These are phyloP conservation scores for Drosophila anomelani DNA, from an alignment of 2,888 invertebrate genomes.

Conservation along the genomic window DNA sequence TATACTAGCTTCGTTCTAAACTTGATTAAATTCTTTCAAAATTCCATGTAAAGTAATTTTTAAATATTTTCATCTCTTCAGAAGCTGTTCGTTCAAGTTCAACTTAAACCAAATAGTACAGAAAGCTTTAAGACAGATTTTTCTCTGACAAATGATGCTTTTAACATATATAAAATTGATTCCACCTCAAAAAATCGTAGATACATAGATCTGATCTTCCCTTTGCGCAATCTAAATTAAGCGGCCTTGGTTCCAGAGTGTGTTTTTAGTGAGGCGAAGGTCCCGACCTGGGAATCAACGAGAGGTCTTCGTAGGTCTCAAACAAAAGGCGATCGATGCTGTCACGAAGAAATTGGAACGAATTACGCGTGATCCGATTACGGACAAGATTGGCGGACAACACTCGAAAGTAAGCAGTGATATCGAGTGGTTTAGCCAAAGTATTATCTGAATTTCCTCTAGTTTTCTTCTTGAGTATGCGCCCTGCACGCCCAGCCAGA, in stretches of 20 bases:
- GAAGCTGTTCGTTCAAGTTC: background rate
- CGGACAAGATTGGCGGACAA: constrained; percentile 47
- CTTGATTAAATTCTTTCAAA: background rate
- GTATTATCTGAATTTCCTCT: background rate
- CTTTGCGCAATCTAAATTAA: background rate
- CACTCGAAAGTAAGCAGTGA: constrained; percentile 48
- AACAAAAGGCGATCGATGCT: constrained; percentile 41
- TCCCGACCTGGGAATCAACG: background rate
- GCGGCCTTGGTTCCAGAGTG: too few relatives aligned
- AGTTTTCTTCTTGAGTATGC: background rate
- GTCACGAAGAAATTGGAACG: constrained; percentile 37
- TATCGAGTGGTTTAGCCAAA: constrained; percentile 40
- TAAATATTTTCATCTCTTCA: background rate
- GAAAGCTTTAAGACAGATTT: background rate
- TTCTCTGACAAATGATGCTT: background rate
- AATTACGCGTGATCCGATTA: constrained; percentile 12
- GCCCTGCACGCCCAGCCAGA: background rate
- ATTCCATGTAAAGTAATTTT: background rate
- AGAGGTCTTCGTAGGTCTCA: constrained; percentile 12
- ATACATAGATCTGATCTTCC: background rate
- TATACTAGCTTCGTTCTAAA: background rate
- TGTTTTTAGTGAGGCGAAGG: background rate
- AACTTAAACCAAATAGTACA: too few relatives aligned
- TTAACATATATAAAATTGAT: background rate
- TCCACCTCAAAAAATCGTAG: background rate